Base-by-base conservation (phyloP, 2,888 invertebrate species). In the Tortrix viridana region DNA sequence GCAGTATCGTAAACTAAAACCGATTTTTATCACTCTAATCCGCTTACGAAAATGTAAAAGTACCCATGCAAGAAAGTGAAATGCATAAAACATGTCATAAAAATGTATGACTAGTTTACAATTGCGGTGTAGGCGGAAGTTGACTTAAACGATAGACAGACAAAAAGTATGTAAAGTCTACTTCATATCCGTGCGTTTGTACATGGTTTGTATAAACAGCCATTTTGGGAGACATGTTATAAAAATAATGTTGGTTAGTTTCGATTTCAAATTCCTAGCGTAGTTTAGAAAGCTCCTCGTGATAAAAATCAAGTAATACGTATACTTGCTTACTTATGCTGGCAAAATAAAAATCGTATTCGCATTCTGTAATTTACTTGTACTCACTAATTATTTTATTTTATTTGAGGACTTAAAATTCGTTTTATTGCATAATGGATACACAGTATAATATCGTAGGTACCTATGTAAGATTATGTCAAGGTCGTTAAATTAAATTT, bases 111-210 rank as follows among this genome's bases (percentile, higher is more conserved):
- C 46, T 53, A 63, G 47, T 58, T 53, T 22, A 52, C 47, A 47
- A 53, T 43, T 48, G 41, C 26, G 22, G 58, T 26, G 53, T 57
- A 46, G 53, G 67, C 66, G 71, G 70, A 67, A 69, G 69, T 49
- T 43, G 68, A 60, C 65, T 66, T 66, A 68, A 65, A 66, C 46
- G 26, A 44, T 43, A 23, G 41, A 53, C 44, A 18, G 14, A 48
- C 57, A 52, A 20, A 53, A 47, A 49, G 44, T 57, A 62, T 57
- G 62, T 52, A 52, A 61, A 63, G 52, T 63, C 53, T 58, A 52
- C 57, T 52, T 63, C 47, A 43, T 48, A 47, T 57, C 63, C 63
- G 60, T 37, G 32, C n/a, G 22, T 46, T 12, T 49, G 19, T 18
- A 26, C 16, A 38, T 38, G 38, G 22, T 46, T 12, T 49, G 19